Conservation (phyloP, 2,113 vertebrate species). For the Toxostoma redivivum region DNA sequence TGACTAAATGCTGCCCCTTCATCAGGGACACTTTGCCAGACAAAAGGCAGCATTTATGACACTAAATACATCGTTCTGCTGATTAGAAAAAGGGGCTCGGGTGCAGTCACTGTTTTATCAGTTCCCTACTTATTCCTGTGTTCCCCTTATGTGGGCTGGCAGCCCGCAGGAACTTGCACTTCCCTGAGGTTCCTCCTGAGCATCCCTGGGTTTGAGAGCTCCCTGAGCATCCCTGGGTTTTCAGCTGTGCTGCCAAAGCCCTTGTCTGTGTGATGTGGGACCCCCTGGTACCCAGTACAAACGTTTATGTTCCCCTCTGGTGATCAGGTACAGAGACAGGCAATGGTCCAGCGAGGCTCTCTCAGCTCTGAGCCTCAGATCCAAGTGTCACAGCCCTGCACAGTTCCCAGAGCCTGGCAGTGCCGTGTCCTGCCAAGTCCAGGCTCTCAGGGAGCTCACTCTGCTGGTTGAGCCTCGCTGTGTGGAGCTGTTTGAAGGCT, state of each 20-base stretch:
- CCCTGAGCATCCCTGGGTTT: neutral
- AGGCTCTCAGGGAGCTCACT: neutral
- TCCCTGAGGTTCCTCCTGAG: neutral
- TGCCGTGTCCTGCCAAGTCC: neutral
- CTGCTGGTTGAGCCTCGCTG: accelerated
- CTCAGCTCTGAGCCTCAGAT: neutral
- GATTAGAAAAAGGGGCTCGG: neutral
- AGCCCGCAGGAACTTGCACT: neutral
- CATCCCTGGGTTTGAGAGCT: neutral
- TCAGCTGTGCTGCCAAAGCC: neutral
- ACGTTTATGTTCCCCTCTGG: accelerated
- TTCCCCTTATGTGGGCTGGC: neutral
- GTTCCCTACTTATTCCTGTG: neutral
- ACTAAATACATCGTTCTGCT: neutral
- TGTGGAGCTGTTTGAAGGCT: neutral
- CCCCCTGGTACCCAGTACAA: neutral
- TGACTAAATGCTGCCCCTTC: neutral
- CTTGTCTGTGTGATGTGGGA: accelerated
- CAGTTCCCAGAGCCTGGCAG: accelerated
- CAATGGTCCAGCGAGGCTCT: neutral
- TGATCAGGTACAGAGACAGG: neutral
- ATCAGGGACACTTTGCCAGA: neutral
- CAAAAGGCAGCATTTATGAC: neutral
- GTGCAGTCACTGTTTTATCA: neutral
- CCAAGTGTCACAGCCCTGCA: neutral